Conservation (phyloP, 2,888 invertebrate genomes). For the Arge pagana region DNA sequence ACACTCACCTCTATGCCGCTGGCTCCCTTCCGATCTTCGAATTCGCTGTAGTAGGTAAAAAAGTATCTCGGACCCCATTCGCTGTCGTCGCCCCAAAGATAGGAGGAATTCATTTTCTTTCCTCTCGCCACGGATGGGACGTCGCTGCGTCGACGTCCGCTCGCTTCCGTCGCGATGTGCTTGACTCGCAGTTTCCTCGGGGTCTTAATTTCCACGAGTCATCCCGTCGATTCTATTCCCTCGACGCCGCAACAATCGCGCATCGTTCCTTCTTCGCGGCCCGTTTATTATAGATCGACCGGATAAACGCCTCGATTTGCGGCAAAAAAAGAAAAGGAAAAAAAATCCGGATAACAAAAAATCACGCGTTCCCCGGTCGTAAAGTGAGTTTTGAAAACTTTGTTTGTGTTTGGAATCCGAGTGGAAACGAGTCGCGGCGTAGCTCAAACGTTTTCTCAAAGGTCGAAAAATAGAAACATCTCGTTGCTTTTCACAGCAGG, state of each 20-base stretch:
- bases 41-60: constrained; percentile 64
- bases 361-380: background rate
- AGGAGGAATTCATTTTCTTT: constrained; percentile 57
- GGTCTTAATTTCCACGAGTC: too few relatives aligned
- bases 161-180: too few relatives aligned
- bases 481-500: too few relatives aligned
- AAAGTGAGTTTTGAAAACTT: too few relatives aligned
- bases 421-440: too few relatives aligned
- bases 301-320: background rate
- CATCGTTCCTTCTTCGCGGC: background rate
- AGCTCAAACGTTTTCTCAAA: too few relatives aligned
- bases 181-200: too few relatives aligned
- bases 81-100: constrained; percentile 60
- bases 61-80: constrained; percentile 64
- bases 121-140: background rate
- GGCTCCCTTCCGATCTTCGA: constrained; percentile 56
- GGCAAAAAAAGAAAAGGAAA: background rate
- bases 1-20: constrained; percentile 53
- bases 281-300: background rate
- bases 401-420: too few relatives aligned
- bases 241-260: too few relatives aligned
- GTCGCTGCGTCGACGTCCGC: background rate
- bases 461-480: too few relatives aligned
- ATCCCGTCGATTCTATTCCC: too few relatives aligned
- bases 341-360: background rate